Conservation (phyloP, 2,797 vertebrate genomes). For the Etheostoma nigrum region DNA sequence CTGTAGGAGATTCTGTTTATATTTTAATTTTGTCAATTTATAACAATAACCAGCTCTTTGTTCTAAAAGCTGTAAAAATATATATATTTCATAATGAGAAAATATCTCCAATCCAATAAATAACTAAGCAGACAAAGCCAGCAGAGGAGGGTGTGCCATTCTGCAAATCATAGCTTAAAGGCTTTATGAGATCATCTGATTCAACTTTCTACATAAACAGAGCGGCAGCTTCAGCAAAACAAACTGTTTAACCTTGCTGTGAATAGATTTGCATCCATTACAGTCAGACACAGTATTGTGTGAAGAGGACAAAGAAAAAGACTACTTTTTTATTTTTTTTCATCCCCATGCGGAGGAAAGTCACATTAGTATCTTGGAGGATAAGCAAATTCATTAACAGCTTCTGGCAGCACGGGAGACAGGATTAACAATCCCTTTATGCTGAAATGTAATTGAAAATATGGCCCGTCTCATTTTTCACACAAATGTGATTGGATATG, state of each 20-base stretch:
- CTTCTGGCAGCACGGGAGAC: slow-evolving; percentile 78
- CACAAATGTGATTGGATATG: slow-evolving; percentile 85
- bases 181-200: slow-evolving; percentile 66
- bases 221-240: slow-evolving; percentile 58
- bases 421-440: slow-evolving; percentile 87
- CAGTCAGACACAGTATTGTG: slow-evolving; percentile 56
- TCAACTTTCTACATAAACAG: slow-evolving; percentile 68
- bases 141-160: slow-evolving; percentile 16
- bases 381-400: slow-evolving; percentile 86
- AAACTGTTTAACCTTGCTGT: slow-evolving; percentile 75
- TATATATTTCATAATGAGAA: slow-evolving; percentile 44
- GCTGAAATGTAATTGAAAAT: slow-evolving; percentile 86
- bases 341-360: slow-evolving; percentile 52
- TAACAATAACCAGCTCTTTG: neutral
- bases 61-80: slow-evolving; percentile 28
- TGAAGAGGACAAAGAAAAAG: slow-evolving; percentile 67
- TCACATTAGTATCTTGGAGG: slow-evolving; percentile 79
- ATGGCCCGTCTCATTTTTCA: slow-evolving; percentile 82
- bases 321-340: slow-evolving; percentile 47
- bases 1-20: neutral
- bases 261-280: slow-evolving; percentile 82
- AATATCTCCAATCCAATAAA: slow-evolving; percentile 52
- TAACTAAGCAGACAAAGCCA: slow-evolving; percentile 39
- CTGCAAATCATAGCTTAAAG: slow-evolving; percentile 40
- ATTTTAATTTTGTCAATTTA: too few relatives aligned